These are phyloP conservation scores for Pardosa pseudoannulata DNA, from an alignment of 2,888 invertebrate species.

Conservation along the genomic window DNA sequence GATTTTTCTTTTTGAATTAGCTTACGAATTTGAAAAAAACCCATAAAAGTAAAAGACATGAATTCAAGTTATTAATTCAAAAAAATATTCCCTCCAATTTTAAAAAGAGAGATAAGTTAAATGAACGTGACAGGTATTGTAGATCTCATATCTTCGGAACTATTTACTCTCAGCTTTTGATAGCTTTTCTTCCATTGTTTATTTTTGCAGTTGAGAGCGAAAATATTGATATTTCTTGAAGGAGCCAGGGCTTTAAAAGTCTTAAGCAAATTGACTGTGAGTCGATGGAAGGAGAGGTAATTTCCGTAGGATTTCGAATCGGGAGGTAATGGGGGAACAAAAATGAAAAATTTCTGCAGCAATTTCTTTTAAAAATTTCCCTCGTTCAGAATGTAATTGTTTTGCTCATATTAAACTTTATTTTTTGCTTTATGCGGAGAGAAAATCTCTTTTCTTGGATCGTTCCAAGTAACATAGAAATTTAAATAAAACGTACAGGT, in stretches of 20 bases:
- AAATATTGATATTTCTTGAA: constrained; percentile 5
- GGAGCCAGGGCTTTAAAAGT: constrained; percentile 14
- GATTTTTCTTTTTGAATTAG: too few species aligned
- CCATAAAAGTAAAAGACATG: not conserved
- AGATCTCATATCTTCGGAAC: constrained; percentile 1
- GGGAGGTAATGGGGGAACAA: not conserved
- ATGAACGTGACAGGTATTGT: constrained; percentile 64
- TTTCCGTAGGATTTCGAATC: constrained; percentile 18
- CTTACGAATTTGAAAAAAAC: too few species aligned
- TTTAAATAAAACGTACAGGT: too few species aligned
- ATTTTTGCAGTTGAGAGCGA: not conserved
- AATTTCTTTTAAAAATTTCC: not conserved
- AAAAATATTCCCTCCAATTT: constrained; percentile 33
- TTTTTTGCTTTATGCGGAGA: too few species aligned
- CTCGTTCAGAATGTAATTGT: not conserved
- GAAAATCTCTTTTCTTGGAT: too few species aligned
- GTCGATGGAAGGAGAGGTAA: constrained; percentile 35
- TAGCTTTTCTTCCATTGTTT: not conserved
- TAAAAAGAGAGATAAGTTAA: constrained; percentile 47
- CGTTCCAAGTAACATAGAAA: too few species aligned
- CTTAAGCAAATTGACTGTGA: constrained; percentile 37
- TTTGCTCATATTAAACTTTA: not conserved
- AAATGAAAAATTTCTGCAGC: not conserved
- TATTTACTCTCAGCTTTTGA: constrained; percentile 35
- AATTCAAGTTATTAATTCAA: not conserved